Evolutionary conservation across 2,113 vertebrate genomes (phyloP), one percentile per base, ranked within the genome.

Genomic region (Mystacornis crossleyi): DNA sequence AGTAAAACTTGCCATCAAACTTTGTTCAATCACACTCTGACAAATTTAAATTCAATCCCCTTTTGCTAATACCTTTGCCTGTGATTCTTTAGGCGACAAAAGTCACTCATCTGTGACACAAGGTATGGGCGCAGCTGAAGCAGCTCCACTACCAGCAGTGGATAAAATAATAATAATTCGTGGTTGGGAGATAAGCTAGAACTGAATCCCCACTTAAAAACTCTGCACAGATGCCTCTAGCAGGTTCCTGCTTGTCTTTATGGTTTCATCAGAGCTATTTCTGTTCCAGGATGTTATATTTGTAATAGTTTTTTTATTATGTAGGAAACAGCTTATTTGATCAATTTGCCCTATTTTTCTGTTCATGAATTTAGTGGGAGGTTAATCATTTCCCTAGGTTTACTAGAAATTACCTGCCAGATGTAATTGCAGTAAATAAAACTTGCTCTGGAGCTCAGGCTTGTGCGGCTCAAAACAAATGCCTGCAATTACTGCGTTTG

Each of bases 401-500:
- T 87, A 86, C 69, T 73, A 93, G 95, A 90, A 96, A 97, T 93
- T 94, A 96, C 90, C 90, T 95, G 93, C 87, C 90, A 97, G 90
- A 73, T 70, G 48, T 95, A 96, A 97, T 60, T 92, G 87, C 85
- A 90, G 93, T 95, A 90, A 97, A 97, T 91, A 96, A 96, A 94
- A 77, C 71, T 82, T 25, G 36, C 79, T 89, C 71, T 38, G 81
- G 70, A 96, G 94, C 93, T 78, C 81, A 42, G 84, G 81, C 93
- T 91, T 6, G 60, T 45, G 34, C 0, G 36, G 74, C 1, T 90
- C 54, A 14, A 43, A 93, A 95, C 81, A 96, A 96, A 85, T 82
- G 93, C 64, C 33, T 77, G 88, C 91, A 92, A 90, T 92, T 92
- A 95, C 67, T 25, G 80, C 24, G 2, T 28, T 38, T 45, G 36